phyloP scores from a whole-genome alignment of 2,888 invertebrate species.

The Osmoderma eremita region DNA sequence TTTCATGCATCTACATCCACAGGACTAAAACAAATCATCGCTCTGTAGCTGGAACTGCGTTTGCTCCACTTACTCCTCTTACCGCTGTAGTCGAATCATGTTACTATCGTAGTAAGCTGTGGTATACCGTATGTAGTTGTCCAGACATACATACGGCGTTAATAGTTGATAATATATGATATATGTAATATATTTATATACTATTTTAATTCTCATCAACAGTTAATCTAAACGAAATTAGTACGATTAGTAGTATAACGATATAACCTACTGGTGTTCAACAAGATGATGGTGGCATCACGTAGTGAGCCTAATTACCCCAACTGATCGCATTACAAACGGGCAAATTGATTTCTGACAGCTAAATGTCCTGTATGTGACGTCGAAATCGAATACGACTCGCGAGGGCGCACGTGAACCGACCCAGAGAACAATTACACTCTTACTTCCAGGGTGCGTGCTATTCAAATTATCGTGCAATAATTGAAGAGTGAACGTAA shows the following conservation, averaged over 20 bases:
- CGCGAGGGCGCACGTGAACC: slow-evolving; percentile 29
- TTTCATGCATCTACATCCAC: no score
- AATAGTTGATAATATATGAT: no score
- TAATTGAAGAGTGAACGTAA: slow-evolving; percentile 43
- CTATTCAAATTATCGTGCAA: slow-evolving; percentile 48
- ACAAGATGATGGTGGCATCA: slow-evolving; percentile 20
- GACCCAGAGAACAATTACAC: slow-evolving; percentile 49
- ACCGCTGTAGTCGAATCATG: no score
- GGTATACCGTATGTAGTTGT: no score
- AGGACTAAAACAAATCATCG: no score
- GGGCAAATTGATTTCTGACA: slow-evolving; percentile 51
- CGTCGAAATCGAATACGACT: slow-evolving; percentile 45
- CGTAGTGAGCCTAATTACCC: slow-evolving; percentile 46
- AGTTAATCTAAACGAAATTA: neutral
- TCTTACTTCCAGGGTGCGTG: slow-evolving; percentile 47
- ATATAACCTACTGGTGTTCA: neutral
- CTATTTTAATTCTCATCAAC: no score
- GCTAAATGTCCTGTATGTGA: slow-evolving; percentile 48
- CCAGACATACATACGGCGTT: no score
- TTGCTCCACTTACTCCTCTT: no score
- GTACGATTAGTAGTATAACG: neutral
- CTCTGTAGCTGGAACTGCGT: no score
- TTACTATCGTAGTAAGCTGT: no score
- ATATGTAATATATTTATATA: no score
- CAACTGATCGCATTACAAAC: slow-evolving; percentile 49